A percentile compares a stretch with the other conserved stretches of the same genome.
These are phyloP conservation scores for Ispidina picta DNA, from an alignment of 2,797 vertebrate species.

Conservation along the genomic window DNA sequence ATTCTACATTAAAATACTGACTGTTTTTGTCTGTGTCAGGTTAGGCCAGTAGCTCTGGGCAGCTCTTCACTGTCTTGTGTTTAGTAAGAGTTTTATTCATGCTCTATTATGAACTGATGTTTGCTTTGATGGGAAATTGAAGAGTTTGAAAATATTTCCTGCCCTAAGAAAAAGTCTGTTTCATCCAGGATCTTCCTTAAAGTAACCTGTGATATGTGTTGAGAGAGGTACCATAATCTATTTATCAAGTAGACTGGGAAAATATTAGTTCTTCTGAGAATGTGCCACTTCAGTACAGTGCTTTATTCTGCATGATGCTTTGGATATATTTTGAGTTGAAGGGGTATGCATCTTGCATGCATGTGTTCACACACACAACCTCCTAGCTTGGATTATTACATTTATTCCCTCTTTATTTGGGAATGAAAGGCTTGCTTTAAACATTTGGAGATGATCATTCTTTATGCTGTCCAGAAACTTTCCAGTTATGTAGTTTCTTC, in stretches of 20 bases:
- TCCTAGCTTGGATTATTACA: not conserved
- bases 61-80: not conserved
- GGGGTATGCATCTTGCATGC: not conserved
- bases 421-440: constrained; percentile 6
- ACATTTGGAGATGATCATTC: not conserved
- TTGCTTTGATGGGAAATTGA: not conserved
- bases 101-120: not conserved
- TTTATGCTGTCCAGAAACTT: not conserved
- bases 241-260: not conserved
- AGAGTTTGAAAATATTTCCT: not conserved
- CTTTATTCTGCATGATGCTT: not conserved
- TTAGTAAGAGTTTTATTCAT: not conserved
- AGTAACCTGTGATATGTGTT: not conserved
- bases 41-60: not conserved
- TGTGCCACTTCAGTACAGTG: not conserved
- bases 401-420: not conserved
- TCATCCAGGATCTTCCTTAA: not conserved
- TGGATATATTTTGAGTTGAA: not conserved
- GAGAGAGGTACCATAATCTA: not conserved
- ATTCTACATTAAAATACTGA: not conserved
- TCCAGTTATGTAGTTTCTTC: not conserved
- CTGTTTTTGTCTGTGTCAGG: not conserved
- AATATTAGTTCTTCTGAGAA: not conserved
- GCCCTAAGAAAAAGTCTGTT: not conserved
- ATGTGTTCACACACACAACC: not conserved